A percentile compares a stretch with the other conserved stretches of the same genome.
Evolutionary conservation across 1,140 invertebrate genomes (phyloP).

Genomic region (Caenorhabditis latens): DNA sequence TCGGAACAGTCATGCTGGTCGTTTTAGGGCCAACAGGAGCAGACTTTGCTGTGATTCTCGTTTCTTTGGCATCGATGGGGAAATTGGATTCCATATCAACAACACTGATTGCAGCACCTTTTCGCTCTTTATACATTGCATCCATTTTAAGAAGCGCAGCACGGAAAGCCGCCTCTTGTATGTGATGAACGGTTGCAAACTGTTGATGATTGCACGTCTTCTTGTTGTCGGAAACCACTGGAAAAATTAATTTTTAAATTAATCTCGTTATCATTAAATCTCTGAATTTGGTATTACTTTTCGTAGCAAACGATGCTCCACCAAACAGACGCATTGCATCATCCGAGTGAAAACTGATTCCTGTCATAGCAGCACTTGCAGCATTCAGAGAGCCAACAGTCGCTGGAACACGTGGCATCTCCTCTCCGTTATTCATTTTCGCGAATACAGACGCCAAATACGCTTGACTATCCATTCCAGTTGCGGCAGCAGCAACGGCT

Average conservation of each 20-base stretch:
- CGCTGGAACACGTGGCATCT: slow-evolving; percentile 31
- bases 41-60: not conserved
- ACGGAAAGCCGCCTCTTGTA: slow-evolving; percentile 3
- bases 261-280: too few species aligned
- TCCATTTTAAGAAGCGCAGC: slow-evolving; percentile 9
- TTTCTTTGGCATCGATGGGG: not conserved
- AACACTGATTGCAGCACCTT: not conserved
- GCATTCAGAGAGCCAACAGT: slow-evolving; percentile 38
- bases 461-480: slow-evolving; percentile 34
- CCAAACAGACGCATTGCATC: slow-evolving; percentile 33
- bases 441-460: slow-evolving; percentile 12
- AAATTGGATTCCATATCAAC: not conserved
- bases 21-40: not conserved
- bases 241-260: not conserved
- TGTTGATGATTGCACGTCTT: slow-evolving; percentile 3
- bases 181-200: slow-evolving; percentile 15
- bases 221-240: not conserved
- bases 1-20: not conserved
- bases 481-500: slow-evolving; percentile 49
- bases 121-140: not conserved
- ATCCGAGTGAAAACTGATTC: slow-evolving; percentile 36
- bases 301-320: slow-evolving; percentile 11
- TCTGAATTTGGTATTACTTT: not conserved
- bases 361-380: slow-evolving; percentile 13
- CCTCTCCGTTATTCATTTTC: slow-evolving; percentile 47